These are phyloP conservation scores for Bolinopsis microptera DNA, from an alignment of 37 sponge, comb jelly and placozoan genomes.

Conservation along the genomic window DNA sequence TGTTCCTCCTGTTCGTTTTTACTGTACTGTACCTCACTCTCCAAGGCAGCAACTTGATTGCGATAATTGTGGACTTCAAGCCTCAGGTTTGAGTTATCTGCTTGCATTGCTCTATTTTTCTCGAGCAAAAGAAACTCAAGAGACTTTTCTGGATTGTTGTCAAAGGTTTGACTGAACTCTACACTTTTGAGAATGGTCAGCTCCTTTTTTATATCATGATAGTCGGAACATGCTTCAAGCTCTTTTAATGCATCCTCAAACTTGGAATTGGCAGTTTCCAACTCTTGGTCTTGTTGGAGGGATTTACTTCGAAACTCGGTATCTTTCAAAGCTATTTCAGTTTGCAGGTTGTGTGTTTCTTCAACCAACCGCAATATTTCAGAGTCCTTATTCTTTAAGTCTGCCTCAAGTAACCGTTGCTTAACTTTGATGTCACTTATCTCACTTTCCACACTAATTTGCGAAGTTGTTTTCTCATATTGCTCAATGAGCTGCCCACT, in stretches of 20 bases:
- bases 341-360: slow-evolving; percentile 61
- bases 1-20: slow-evolving; percentile 16
- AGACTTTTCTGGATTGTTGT: slow-evolving; percentile 58
- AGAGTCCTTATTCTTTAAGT: slow-evolving; percentile 42
- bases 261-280: not conserved
- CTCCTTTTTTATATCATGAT: slow-evolving; percentile 91
- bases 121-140: slow-evolving; percentile 67
- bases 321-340: slow-evolving; percentile 43
- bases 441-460: slow-evolving; percentile 35
- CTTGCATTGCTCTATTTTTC: slow-evolving; percentile 64
- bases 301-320: slow-evolving; percentile 1
- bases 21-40: slow-evolving; percentile 2
- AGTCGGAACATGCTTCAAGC: slow-evolving; percentile 76
- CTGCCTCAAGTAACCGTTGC: not conserved
- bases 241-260: not conserved
- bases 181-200: slow-evolving; percentile 67
- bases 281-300: slow-evolving; percentile 13
- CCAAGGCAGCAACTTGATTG: not conserved
- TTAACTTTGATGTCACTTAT: slow-evolving; percentile 35
- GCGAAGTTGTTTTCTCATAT: not conserved
- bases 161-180: slow-evolving; percentile 56
- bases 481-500: slow-evolving; percentile 41
- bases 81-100: slow-evolving; percentile 49
- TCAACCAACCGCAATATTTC: slow-evolving; percentile 41
- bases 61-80: slow-evolving; percentile 35